Conservation (phyloP, 35 echinoderm and acorn worm genomes). For the Amphiura filiformis region DNA sequence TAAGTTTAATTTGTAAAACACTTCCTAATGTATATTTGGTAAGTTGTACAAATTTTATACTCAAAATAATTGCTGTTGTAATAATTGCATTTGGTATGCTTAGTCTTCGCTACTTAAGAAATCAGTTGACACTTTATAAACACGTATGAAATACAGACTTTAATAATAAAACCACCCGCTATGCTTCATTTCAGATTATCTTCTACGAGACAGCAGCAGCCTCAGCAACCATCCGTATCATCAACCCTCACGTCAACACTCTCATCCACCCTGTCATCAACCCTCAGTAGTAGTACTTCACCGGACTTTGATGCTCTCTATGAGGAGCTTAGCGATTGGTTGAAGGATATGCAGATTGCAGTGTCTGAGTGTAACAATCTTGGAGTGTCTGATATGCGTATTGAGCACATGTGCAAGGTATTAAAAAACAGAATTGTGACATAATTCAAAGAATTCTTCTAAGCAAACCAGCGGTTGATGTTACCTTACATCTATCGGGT, state of each 20-base stretch:
- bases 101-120: too few relatives aligned
- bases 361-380: conserved; percentile 71
- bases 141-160: too few relatives aligned
- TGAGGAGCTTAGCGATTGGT: conserved; percentile 84
- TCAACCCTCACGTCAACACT: background rate
- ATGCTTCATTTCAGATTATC: background rate
- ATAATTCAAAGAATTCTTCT: too few relatives aligned
- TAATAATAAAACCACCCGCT: background rate
- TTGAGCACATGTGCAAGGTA: conserved; percentile 86
- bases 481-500: too few relatives aligned
- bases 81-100: too few relatives aligned
- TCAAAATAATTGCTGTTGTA: too few relatives aligned
- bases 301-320: conserved; percentile 95
- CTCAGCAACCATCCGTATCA: background rate
- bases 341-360: conserved; percentile 84
- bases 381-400: conserved; percentile 62
- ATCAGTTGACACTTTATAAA: too few relatives aligned
- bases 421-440: too few relatives aligned
- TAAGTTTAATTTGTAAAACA: too few relatives aligned
- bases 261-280: conserved; percentile 30
- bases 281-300: conserved; percentile 53
- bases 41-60: too few relatives aligned
- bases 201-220: background rate
- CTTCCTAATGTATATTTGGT: too few relatives aligned
- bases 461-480: too few relatives aligned